phyloP scores from a whole-genome alignment of 1,140 invertebrate genomes.

The Mizuhopecten yessoensis region DNA sequence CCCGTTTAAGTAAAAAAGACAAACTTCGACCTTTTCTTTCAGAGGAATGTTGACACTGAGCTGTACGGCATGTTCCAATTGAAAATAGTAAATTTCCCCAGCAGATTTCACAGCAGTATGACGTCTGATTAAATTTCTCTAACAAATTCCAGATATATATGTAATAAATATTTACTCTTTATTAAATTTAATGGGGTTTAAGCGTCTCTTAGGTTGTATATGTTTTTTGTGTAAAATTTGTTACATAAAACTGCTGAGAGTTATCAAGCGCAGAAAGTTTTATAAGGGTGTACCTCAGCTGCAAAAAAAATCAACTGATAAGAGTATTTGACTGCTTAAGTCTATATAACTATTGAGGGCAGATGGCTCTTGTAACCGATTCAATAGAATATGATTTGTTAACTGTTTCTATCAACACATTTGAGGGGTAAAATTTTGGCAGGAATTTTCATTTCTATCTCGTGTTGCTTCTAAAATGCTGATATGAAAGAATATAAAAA shows the following conservation, averaged over 20 bases:
- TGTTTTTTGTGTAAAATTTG: not conserved
- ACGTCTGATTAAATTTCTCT: conserved; percentile 25
- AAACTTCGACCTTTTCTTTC: not conserved
- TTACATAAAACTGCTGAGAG: conserved; percentile 3
- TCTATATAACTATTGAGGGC: not conserved
- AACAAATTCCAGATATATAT: conserved; percentile 15
- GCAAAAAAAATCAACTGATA: conserved; percentile 3
- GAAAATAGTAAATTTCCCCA: not conserved
- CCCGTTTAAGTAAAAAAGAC: not conserved
- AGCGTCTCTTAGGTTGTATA: not conserved
- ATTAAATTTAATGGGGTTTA: conserved; percentile 24
- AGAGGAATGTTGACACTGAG: not conserved
- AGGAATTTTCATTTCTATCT: not conserved
- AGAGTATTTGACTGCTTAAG: not conserved
- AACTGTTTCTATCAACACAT: not conserved
- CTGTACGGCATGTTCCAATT: not conserved
- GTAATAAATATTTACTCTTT: not conserved
- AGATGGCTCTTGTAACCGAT: not conserved
- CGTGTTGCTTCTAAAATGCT: not conserved
- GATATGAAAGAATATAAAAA: not conserved
- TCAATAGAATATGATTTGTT: conserved; percentile 14
- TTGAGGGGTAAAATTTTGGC: not conserved
- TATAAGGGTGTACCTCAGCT: not conserved
- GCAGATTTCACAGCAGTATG: not conserved
- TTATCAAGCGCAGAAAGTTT: not conserved